phyloP scores from a whole-genome alignment of 2,797 vertebrate species.

The Okamejei kenojei region DNA sequence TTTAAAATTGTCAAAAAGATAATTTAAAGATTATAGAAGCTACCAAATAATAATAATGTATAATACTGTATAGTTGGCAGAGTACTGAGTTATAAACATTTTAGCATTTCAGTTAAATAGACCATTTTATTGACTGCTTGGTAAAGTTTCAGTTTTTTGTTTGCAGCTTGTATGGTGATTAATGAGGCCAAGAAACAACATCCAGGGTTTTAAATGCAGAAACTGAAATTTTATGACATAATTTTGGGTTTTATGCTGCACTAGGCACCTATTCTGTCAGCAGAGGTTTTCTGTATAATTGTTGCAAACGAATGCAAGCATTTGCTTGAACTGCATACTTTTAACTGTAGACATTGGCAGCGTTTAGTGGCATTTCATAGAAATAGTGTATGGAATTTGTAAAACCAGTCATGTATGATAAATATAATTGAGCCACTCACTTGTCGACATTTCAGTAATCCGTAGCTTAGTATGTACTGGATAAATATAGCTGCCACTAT shows the following conservation, averaged over 20 bases:
- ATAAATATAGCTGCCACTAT: slow-evolving; percentile 87
- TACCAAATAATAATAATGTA: background rate
- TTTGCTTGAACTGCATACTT: slow-evolving; percentile 11
- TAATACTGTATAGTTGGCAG: background rate
- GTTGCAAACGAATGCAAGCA: slow-evolving; percentile 37
- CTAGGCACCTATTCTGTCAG: slow-evolving; percentile 43
- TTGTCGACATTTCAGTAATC: slow-evolving; percentile 58
- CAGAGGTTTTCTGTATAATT: slow-evolving; percentile 43
- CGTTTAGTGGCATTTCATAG: background rate
- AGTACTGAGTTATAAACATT: no score
- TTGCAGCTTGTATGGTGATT: background rate
- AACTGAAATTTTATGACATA: slow-evolving; percentile 44
- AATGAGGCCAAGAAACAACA: background rate
- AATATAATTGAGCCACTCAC: background rate
- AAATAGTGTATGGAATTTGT: background rate
- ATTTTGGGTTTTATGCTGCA: slow-evolving; percentile 49
- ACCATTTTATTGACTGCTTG: no score
- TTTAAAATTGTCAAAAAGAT: background rate
- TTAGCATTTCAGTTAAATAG: no score
- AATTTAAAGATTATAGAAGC: background rate
- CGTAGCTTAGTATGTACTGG: slow-evolving; percentile 82
- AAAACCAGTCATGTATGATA: background rate
- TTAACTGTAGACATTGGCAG: background rate
- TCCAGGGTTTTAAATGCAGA: slow-evolving; percentile 43
- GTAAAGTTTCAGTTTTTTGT: background rate